Base-by-base conservation (phyloP, 2,888 invertebrate species). In the Pollenia labialis region DNA sequence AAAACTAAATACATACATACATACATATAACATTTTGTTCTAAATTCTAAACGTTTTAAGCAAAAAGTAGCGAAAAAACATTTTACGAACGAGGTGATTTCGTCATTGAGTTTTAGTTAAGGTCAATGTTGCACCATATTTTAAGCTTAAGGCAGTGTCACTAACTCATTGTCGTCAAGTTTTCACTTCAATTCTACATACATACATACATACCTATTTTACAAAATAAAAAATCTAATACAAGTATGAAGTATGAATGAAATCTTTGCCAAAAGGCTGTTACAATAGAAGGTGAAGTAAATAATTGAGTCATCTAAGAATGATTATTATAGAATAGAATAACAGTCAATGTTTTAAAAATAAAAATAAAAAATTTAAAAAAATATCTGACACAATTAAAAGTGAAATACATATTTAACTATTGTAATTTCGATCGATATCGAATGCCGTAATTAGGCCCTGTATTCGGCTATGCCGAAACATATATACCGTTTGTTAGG, bases 51-150 rank as follows among this genome's bases (percentile, higher is more conserved):
- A 64, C 75, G 76, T 77, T 76, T 72, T 52, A 60, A 72, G 12
- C 42, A 40, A 68, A 80, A 48, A 66, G 23, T 3, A 72, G 10
- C 32, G 46, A 56, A 54, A 11, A 71, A 44, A 50, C 50, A 74
- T 1, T 40, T 8, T 14, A 69, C 12, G 32, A 75, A 58, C 76
- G 56, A 84, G 81, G 68, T 68, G 80, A 81, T 81, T 84, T 87
- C 85, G 85, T 85, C 87, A 87, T 87, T 87, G 87, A 87, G 56
- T 54, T 64, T 76, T 81, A 74, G 87, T 81, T 87, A 87, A 87
- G 87, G 87, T 87, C 87, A 87, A 87, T 87, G 87, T 87, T 87
- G 87, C 81, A 87, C 76, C 85, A 85, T 71, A 84, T 81, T 87
- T 84, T 54, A 77, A 72, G 81, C 81, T 81, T 83, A 77, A 84